Percentiles rank a stretch among this genome's conserved stretches.
These are phyloP conservation scores for Hyposoter didymator DNA, from an alignment of 2,888 invertebrate genomes.

Conservation along the genomic window DNA sequence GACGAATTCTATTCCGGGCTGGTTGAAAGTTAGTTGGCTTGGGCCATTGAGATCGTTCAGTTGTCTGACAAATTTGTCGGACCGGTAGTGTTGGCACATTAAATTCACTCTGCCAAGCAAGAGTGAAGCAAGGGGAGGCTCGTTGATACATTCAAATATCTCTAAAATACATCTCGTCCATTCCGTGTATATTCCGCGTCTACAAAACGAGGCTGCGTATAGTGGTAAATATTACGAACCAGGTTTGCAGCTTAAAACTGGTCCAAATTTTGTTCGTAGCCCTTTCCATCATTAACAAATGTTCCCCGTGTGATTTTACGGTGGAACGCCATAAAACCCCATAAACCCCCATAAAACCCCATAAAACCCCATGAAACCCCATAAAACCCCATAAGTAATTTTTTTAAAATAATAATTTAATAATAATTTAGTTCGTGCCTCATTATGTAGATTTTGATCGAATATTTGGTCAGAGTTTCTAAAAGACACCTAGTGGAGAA, in stretches of 20 bases:
- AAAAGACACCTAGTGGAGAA: neutral
- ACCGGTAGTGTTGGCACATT: constrained; percentile 18
- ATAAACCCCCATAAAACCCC: too few relatives aligned
- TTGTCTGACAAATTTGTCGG: constrained; percentile 55
- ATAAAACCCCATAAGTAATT: too few relatives aligned
- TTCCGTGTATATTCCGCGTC: neutral
- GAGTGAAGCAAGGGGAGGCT: neutral
- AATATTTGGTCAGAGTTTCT: neutral
- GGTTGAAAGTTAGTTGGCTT: constrained; percentile 42
- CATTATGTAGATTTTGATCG: neutral
- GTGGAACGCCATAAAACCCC: too few relatives aligned
- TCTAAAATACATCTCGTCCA: neutral
- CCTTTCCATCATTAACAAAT: too few relatives aligned
- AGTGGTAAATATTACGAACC: neutral
- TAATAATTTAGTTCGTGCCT: too few relatives aligned
- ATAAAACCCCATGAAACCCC: too few relatives aligned
- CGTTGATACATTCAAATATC: constrained; percentile 17
- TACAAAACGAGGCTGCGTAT: neutral
- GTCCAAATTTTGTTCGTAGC: too few relatives aligned
- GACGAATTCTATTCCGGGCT: constrained; percentile 29
- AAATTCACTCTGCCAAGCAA: constrained; percentile 27
- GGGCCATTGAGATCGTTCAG: constrained; percentile 55
- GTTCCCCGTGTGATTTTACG: too few relatives aligned
- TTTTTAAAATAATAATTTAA: too few relatives aligned
- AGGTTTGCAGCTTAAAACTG: too few relatives aligned